Evolutionary conservation across 2,888 invertebrate genomes (phyloP), one percentile per base, ranked within the genome.

Genomic region (Amphipyra berbera): DNA sequence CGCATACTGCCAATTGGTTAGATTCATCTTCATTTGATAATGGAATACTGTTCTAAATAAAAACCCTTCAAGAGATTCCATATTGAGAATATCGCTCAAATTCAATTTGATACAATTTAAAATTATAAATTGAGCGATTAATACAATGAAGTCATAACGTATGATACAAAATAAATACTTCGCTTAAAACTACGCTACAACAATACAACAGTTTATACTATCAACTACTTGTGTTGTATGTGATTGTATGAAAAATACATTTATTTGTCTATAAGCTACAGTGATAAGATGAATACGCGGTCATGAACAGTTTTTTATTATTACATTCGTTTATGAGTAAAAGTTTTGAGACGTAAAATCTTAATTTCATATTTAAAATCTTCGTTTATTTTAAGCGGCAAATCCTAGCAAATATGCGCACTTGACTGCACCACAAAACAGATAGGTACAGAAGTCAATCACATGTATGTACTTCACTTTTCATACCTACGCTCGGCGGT

Each of bases 241-340:
- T 73, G 70, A 65, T 68, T 70, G 63, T 80, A 80, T 72, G 77
- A 80, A 80, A 79, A 80, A 80, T 80, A 80, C 57, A 69, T 75
- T 62, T 52, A 40, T 59, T 30, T 73, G 57, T 9, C 8, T 68
- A 33, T 68, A 68, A 21, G 54, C 59, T 71, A 73, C 15, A 35
- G 56, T 58, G 56, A 62, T 54, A 62, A 52, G 15, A 78, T 61
- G 61, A 40, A 42, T 15, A 42, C 50, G 48, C 65, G 61, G 61
- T 67, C 62, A 49, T 56, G 35, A 13, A 57, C 50, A 61, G 46
- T 15, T 37, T 38, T 42, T 15, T 15, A 14, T 0, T 33, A 38
- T 49, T 14, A 33, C 2, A 41, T 49, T 9, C 1, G 12, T 10
- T 47, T 14, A 9, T 14, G 30, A 30, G 14, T 46, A 30, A 30